Evolutionary conservation across 2,797 vertebrate species (phyloP).

Genomic region (Leptatherina wallacei): DNA sequence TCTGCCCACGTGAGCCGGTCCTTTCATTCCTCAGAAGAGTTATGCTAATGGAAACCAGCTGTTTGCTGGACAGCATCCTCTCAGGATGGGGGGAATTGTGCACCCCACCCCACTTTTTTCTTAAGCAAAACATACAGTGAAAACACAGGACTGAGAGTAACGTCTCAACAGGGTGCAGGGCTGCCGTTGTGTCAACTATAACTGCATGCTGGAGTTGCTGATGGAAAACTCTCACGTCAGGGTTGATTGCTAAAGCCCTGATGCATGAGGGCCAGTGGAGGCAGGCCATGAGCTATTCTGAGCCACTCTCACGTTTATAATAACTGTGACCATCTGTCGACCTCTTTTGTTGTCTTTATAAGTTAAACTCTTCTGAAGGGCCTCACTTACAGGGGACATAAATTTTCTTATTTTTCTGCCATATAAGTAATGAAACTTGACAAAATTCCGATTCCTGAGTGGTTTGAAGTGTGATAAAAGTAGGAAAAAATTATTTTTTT

Average conservation of each 20-base stretch:
- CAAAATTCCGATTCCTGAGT: neutral
- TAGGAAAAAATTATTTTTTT: neutral
- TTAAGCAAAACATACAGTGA: conserved; percentile 62
- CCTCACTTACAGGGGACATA: conserved; percentile 8
- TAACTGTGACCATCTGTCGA: conserved; percentile 51
- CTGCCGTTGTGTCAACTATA: conserved; percentile 69
- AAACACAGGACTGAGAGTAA: conserved; percentile 48
- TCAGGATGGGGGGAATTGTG: conserved; percentile 36
- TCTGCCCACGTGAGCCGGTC: conserved; percentile 73
- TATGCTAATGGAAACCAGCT: conserved; percentile 85
- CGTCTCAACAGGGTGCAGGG: conserved; percentile 58
- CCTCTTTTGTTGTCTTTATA: conserved; percentile 54
- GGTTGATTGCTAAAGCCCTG: conserved; percentile 58
- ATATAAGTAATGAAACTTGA: neutral
- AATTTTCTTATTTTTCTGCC: neutral
- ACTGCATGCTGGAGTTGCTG: conserved; percentile 52
- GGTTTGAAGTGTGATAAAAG: neutral
- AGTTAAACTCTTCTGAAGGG: conserved; percentile 45
- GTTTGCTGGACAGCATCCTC: conserved; percentile 71
- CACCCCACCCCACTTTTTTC: conserved; percentile 31
- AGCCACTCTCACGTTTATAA: conserved; percentile 54
- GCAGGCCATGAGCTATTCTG: conserved; percentile 57
- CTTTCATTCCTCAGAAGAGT: conserved; percentile 69
- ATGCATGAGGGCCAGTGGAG: conserved; percentile 50
- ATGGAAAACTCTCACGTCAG: conserved; percentile 70